Percentiles rank a stretch among this genome's conserved stretches.
phyloP scores from a whole-genome alignment of 37 sponge, comb jelly and placozoan species.

The Spongilla lacustris region DNA sequence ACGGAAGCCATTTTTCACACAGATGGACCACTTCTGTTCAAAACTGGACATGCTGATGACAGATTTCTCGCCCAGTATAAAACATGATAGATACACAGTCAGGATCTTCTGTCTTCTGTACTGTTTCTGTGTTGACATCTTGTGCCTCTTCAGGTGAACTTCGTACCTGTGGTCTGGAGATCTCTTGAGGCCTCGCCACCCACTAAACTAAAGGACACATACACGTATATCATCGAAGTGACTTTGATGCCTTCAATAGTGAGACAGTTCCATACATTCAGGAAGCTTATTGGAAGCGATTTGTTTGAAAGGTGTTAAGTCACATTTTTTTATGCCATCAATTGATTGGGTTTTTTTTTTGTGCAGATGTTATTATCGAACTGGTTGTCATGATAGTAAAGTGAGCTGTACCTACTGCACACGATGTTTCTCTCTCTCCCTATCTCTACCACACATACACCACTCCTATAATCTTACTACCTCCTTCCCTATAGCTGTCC shows the following conservation, averaged over 20 bases:
- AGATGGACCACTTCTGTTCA: background rate
- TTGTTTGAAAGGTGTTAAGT: background rate
- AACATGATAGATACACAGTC: background rate
- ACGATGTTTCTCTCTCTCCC: background rate
- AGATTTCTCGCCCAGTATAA: background rate
- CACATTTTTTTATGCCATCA: background rate
- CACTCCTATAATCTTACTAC: background rate
- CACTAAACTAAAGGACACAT: background rate
- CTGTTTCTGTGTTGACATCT: background rate
- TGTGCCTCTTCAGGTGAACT: background rate
- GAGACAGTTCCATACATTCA: background rate
- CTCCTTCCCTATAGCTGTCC: background rate
- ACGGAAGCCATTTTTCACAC: no score
- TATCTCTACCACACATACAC: background rate
- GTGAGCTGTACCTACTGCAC: background rate
- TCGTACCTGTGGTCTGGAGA: background rate
- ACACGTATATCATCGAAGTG: background rate
- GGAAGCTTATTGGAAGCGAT: background rate
- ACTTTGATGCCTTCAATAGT: background rate
- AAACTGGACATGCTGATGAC: background rate
- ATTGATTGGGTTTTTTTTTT: background rate
- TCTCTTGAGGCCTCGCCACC: background rate
- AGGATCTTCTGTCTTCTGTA: background rate
- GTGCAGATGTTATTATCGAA: background rate
- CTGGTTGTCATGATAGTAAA: background rate